These are phyloP conservation scores for Spea hammondii DNA, from an alignment of 2,797 vertebrate species.

Conservation along the genomic window DNA sequence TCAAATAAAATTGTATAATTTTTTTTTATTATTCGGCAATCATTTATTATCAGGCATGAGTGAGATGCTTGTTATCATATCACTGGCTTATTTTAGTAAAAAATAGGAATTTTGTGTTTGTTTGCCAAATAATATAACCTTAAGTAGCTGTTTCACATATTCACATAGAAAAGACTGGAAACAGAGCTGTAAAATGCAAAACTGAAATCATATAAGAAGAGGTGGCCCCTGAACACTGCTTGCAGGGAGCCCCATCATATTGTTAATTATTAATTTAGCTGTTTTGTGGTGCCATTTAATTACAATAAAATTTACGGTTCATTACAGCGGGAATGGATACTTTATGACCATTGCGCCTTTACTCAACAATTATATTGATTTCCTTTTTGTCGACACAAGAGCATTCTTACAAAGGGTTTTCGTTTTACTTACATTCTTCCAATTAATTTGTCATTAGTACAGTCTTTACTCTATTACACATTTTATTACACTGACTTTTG, in stretches of 20 bases:
- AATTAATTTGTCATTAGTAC: background rate
- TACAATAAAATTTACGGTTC: background rate
- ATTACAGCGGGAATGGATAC: background rate
- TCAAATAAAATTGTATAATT: too few species aligned
- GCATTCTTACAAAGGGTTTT: background rate
- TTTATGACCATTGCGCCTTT: background rate
- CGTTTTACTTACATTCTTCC: background rate
- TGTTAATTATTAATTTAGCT: too few species aligned
- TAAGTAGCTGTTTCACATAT: too few species aligned
- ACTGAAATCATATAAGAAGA: too few species aligned
- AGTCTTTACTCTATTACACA: background rate
- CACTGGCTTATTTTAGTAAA: too few species aligned
- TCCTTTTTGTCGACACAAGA: background rate
- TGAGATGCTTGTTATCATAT: background rate
- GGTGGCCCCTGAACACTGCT: too few species aligned
- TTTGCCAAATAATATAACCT: too few species aligned
- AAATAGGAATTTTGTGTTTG: too few species aligned
- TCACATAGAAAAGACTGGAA: too few species aligned
- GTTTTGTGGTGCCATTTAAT: background rate
- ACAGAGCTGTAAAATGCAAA: too few species aligned
- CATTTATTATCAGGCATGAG: slow-evolving; percentile 36
- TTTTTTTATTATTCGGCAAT: too few species aligned
- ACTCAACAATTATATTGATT: background rate
- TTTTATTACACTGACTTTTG: background rate
- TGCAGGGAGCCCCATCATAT: too few species aligned